Base-by-base conservation (phyloP, 2,113 vertebrate species). In the Alouatta palliata region DNA sequence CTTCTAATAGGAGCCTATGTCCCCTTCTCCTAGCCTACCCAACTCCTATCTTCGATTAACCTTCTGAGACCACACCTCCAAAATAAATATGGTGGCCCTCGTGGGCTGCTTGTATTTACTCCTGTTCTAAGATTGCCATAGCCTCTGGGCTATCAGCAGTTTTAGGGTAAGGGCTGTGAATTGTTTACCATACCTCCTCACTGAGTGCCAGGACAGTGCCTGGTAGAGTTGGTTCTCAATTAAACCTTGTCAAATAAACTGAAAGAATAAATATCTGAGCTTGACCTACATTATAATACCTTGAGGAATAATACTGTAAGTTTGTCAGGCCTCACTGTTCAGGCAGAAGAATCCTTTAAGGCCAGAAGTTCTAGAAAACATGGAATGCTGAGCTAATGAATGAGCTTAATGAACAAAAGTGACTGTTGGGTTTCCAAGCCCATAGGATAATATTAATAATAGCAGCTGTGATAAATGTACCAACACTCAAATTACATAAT, bases 231-330 rank as follows among this genome's bases (percentile, higher is more conserved):
- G 35, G 49, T 49, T 20, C 25, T 68, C 61, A 58, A 66, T 30
- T 75, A 66, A 91, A 91, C 17, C 10, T 90, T 70, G 32, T 45
- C 49, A 64, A 93, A 79, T n/a, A 75, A 82, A 66, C n/a, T 66
- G n/a, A 90, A 43, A 86, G 40, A 64, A 81, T 83, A 95, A 77
- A 45, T 30, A 85, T 73, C 71, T 93, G 37, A 91, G 71, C 25
- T 76, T 66, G 32, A 82, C 35, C 49, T 83, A 82, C 88, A 79
- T 58, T 52, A 81, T 68, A 76, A 70, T 66, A 3, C 4, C 25
- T 64, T 21, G 25, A 96, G 17, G 35, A 90, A 66, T 40, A 37
- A 56, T 75, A 61, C 7, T 75, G 40, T 79, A 81, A 56, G 12
- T 49, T 58, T 76, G 27, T 56, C 40, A 73, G 82, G 12, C 6